These are phyloP conservation scores for Holothuria scabra DNA, from an alignment of 53 echinoderm and acorn worm genomes.

Conservation along the genomic window DNA sequence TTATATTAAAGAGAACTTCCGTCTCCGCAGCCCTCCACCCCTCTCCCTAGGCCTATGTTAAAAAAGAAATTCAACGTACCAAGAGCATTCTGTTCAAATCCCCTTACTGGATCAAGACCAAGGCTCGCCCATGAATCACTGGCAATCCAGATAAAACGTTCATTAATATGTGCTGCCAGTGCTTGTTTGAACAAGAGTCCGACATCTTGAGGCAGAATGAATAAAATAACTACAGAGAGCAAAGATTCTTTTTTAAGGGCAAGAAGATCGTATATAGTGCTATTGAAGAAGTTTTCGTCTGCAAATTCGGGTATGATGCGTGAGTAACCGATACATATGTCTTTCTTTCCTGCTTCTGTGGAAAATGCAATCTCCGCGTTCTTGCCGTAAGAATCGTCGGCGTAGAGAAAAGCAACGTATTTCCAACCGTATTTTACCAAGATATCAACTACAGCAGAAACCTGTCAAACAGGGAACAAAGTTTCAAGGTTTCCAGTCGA, in stretches of 20 bases:
- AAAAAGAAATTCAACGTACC: conserved; percentile 59
- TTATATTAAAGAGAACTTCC: too few species aligned
- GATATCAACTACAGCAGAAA: conserved; percentile 76
- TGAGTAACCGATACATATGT: conserved; percentile 78
- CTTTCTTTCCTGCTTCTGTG: conserved; percentile 43
- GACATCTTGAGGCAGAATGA: conserved; percentile 74
- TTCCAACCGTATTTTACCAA: conserved; percentile 79
- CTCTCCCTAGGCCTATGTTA: too few species aligned
- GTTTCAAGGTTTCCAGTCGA: too few species aligned
- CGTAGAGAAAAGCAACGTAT: conserved; percentile 89
- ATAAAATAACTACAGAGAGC: conserved; percentile 82
- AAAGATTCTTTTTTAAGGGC: neutral
- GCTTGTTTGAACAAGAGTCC: conserved; percentile 70
- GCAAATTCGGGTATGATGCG: conserved; percentile 60
- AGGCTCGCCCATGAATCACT: conserved; percentile 97
- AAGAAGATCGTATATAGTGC: neutral
- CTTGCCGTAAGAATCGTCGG: conserved; percentile 90
- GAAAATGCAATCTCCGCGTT: conserved; percentile 75
- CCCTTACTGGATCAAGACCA: conserved; percentile 61
- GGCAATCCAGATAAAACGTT: conserved; percentile 91
- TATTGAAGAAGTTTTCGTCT: neutral
- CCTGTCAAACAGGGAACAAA: conserved; percentile 26
- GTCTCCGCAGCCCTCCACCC: too few species aligned
- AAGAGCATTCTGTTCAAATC: conserved; percentile 69
- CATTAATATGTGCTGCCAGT: conserved; percentile 31